Percentiles rank a stretch among this genome's conserved stretches.
These are phyloP conservation scores for Callinectes sapidus DNA, from an alignment of 2,888 invertebrate genomes.

Conservation along the genomic window DNA sequence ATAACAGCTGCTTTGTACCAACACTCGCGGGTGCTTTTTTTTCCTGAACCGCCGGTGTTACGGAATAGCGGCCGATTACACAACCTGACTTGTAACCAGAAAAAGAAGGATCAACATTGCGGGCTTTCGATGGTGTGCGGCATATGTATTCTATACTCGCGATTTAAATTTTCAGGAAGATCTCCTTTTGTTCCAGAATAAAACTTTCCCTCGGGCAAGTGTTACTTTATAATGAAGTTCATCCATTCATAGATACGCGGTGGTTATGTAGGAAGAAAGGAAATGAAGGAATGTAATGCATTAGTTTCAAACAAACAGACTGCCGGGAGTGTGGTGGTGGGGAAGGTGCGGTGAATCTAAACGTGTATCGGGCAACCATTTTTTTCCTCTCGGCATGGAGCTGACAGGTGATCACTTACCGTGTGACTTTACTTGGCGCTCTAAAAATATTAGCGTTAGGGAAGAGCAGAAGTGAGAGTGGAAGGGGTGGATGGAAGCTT, in stretches of 20 bases:
- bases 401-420: conserved; percentile 14
- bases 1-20: conserved; percentile 1
- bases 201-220: background rate
- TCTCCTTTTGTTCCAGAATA: background rate
- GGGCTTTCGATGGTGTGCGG: background rate
- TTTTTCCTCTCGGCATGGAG: background rate
- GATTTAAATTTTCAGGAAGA: background rate
- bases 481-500: background rate
- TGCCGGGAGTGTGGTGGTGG: background rate
- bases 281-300: background rate
- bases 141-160: background rate
- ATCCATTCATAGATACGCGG: background rate
- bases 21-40: conserved; percentile 38
- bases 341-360: background rate
- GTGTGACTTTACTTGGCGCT: background rate
- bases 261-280: background rate
- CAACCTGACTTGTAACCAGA: background rate
- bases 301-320: background rate
- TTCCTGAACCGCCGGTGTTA: background rate
- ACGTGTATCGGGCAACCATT: background rate
- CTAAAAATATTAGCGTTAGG: background rate
- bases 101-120: background rate
- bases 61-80: background rate
- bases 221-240: background rate
- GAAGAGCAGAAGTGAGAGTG: background rate